Conservation (phyloP, 53 echinoderm and acorn worm genomes). For the Echinometra lucunter region DNA sequence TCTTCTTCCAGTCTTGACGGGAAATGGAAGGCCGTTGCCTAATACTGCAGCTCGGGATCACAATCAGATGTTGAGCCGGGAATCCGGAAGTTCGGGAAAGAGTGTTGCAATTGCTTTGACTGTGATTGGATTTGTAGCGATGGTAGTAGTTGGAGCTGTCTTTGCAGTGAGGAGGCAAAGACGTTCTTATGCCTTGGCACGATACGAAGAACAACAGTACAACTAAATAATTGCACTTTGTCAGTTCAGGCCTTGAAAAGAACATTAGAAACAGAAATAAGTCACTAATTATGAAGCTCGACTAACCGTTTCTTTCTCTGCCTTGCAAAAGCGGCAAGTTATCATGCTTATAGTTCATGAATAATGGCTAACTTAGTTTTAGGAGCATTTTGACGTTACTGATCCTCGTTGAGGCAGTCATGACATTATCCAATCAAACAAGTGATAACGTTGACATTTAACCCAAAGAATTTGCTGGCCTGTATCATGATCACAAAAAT, state of each 20-base stretch:
- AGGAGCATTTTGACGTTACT: too few relatives aligned
- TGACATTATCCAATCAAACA: too few relatives aligned
- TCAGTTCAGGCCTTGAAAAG: neutral
- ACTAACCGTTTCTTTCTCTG: too few relatives aligned
- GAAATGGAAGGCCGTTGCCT: neutral
- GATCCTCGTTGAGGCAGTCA: too few relatives aligned
- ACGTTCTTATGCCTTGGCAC: neutral
- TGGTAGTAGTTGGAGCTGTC: neutral
- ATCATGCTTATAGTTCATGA: too few relatives aligned
- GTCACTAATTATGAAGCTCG: too few relatives aligned
- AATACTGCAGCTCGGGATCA: neutral
- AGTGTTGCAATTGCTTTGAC: neutral
- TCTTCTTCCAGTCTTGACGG: neutral
- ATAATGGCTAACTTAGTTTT: too few relatives aligned
- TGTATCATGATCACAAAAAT: too few relatives aligned
- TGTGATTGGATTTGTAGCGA: neutral
- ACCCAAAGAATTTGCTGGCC: too few relatives aligned
- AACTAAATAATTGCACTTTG: neutral
- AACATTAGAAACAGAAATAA: neutral
- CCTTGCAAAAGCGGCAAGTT: too few relatives aligned
- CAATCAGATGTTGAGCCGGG: neutral
- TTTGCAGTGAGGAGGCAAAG: neutral
- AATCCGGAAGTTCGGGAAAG: neutral
- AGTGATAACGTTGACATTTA: too few relatives aligned
- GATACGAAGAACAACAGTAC: neutral